Evolutionary conservation across 2,888 invertebrate species (phyloP).

Genomic region (Lithophane leautieri): DNA sequence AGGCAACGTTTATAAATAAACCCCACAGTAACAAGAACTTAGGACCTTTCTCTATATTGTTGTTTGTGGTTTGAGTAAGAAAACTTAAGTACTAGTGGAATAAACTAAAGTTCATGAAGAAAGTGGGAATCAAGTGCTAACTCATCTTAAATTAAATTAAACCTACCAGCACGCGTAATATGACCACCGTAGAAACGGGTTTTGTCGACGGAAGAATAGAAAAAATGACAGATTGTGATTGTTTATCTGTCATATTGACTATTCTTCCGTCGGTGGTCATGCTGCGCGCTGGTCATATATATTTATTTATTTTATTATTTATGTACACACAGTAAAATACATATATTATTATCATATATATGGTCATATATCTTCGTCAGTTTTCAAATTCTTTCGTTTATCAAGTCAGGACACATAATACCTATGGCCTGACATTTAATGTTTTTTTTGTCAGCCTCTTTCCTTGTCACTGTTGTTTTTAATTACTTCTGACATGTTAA

Average conservation of each 20-base stretch:
- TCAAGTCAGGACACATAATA: not conserved
- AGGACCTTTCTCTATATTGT: not conserved
- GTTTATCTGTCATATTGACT: too few relatives aligned
- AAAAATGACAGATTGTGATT: too few relatives aligned
- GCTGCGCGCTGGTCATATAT: too few relatives aligned
- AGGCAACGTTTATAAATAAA: too few relatives aligned
- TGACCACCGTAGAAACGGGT: too few relatives aligned
- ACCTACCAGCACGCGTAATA: not conserved
- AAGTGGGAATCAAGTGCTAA: not conserved
- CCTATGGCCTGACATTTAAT: too few relatives aligned
- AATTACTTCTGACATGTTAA: not conserved
- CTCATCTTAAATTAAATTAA: not conserved
- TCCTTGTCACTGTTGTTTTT: not conserved
- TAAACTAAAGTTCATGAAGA: not conserved
- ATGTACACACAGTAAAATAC: too few relatives aligned
- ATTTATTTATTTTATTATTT: too few relatives aligned
- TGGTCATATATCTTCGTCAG: not conserved
- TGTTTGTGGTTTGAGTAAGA: not conserved
- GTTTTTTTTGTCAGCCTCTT: not conserved
- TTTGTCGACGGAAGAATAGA: too few relatives aligned
- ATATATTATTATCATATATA: too few relatives aligned
- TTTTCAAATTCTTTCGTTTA: not conserved
- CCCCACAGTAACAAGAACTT: conserved; percentile 3
- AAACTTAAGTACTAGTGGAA: not conserved
- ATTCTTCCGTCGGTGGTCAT: too few relatives aligned